Conservation (phyloP, 2,797 vertebrate species). For the Bradypus variegatus region DNA sequence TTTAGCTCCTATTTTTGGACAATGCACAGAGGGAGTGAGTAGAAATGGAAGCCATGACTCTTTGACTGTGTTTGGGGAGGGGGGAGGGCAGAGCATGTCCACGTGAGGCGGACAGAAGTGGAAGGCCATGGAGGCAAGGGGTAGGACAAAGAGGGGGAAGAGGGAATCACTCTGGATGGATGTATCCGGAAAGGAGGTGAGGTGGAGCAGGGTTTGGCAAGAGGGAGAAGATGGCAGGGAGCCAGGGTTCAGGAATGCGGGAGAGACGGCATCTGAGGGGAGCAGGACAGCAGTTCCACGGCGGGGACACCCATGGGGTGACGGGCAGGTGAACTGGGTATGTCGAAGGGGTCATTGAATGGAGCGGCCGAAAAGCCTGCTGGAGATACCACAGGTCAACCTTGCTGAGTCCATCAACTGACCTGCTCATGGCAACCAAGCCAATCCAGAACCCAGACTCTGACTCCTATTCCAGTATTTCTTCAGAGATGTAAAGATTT, state of each 20-base stretch:
- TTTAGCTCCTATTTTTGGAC: not conserved
- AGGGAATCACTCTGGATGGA: not conserved
- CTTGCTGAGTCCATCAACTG: accelerated
- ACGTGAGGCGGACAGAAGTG: accelerated
- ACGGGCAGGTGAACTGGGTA: accelerated
- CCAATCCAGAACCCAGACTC: not conserved
- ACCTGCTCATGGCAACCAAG: accelerated
- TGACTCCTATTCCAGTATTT: not conserved
- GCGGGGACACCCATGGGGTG: not conserved
- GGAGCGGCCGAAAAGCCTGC: not conserved
- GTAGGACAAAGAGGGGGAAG: not conserved
- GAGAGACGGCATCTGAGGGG: not conserved
- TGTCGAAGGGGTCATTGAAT: no score
- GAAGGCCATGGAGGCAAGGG: accelerated
- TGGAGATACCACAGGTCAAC: not conserved
- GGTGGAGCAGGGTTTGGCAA: not conserved
- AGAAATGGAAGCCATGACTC: not conserved
- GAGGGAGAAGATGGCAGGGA: not conserved
- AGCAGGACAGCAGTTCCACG: not conserved
- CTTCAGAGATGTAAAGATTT: not conserved
- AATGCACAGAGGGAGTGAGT: accelerated
- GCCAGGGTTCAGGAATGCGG: no score
- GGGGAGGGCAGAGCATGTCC: not conserved
- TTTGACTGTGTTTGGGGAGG: not conserved
- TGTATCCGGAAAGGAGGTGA: not conserved